Base-by-base conservation (phyloP, 2,113 vertebrate species). In the Xiphias gladius region DNA sequence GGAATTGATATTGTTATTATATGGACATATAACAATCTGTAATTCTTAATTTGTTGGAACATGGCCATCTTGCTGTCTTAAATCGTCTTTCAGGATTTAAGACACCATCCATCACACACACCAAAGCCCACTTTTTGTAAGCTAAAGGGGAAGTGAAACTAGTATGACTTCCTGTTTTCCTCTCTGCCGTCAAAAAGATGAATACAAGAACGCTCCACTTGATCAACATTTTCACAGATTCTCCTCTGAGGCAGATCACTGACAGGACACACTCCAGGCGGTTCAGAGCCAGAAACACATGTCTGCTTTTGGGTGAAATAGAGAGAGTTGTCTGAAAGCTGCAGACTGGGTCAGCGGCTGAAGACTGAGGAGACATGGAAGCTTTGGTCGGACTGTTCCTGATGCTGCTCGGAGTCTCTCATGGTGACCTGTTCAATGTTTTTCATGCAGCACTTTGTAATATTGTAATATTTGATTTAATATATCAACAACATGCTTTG, bases 321-420 rank as follows among this genome's bases (percentile, higher is more conserved):
- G 26, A 17, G 24, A 35, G 20, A 16, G 55, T 13, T 32, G 35
- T 24, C 11, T 4, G 30, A 52, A 7, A 67, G 67, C 69, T 54
- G 26, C 16, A 32, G 32, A 46, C 2, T 57, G 32, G 22, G 16
- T 55, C 48, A 72, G 39, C 19, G 30, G 30, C 1, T 46, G 57
- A 64, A 43, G 14, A 16, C 12, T 52, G 35, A 16, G 7, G 22
- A 41, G 55, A 43, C n/a, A 83, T 83, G 76, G 54, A 76, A n/a
- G 61, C 72, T 67, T 76, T 73, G 35, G 17, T 58, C 58, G 67
- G 73, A 64, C 16, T 84, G 55, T 54, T 80, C 41, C 0, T 83
- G 72, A 12, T 80, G 17, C 5, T 80, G 5, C 11, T 62, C 0
- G 14, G 50, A 32, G 67, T 80, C 19, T 67, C 50, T 41, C 19